A percentile compares a stretch with the other conserved stretches of the same genome.
These are phyloP conservation scores for Sebastiscus tertius DNA, from an alignment of 2,797 vertebrate genomes.

Conservation along the genomic window DNA sequence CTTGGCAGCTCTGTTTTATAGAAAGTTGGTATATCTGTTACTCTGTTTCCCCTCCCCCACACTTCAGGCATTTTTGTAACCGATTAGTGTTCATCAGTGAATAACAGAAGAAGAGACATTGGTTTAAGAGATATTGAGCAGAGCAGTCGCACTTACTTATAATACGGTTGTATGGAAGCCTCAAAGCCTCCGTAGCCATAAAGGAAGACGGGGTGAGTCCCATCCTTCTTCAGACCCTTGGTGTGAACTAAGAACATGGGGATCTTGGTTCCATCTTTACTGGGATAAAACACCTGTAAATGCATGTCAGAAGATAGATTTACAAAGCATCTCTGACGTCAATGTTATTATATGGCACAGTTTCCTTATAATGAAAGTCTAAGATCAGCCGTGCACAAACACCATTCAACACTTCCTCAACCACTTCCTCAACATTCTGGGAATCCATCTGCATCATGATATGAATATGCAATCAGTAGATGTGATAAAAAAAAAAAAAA, in stretches of 20 bases:
- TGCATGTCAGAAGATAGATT: neutral
- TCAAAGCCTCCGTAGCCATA: slow-evolving; percentile 86
- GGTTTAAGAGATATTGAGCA: neutral
- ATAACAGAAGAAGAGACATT: neutral
- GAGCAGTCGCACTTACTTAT: slow-evolving; percentile 70
- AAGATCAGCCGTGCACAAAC: neutral
- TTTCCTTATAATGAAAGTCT: neutral
- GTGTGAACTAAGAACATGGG: slow-evolving; percentile 85
- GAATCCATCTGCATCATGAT: neutral
- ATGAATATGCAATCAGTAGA: neutral
- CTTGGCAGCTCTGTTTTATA: neutral
- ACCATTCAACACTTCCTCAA: slow-evolving; percentile 2
- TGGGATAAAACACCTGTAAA: slow-evolving; percentile 82
- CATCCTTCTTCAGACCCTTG: slow-evolving; percentile 71
- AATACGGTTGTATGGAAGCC: slow-evolving; percentile 78
- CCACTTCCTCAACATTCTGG: neutral
- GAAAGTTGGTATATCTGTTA: neutral
- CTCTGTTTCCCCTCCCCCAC: neutral
- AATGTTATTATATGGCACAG: neutral
- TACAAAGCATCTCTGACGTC: neutral
- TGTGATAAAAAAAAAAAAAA: neutral
- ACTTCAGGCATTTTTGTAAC: neutral
- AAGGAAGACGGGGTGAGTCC: slow-evolving; percentile 79
- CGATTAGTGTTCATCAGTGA: neutral
- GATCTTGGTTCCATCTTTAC: slow-evolving; percentile 83